Base-by-base conservation (phyloP, 2,797 vertebrate genomes). In the Scolopax rusticola region DNA sequence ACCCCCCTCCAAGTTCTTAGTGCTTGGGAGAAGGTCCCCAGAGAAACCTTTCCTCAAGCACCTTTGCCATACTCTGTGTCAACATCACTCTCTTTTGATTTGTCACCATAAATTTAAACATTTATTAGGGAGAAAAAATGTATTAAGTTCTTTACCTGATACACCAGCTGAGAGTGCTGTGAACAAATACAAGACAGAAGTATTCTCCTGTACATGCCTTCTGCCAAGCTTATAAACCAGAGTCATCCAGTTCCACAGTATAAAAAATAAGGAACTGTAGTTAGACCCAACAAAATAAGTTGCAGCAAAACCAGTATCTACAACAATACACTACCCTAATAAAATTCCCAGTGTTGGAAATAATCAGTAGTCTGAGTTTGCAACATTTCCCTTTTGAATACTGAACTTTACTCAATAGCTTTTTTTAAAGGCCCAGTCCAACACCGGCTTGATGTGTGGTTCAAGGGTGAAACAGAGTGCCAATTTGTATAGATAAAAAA, bases 1-100 rank as follows among this genome's bases (percentile, higher is more conserved):
- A 78, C 0, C 1, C 5, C 8, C 18, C 8, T 30, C 11, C 1
- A 5, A 73, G 33, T 70, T 76, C 40, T 84, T 73, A 3, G 3
- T 43, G 33, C 54, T 0, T 76, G 43, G 15, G 23, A 93, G 28
- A 7, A 93, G 9, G 38, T 61, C 67, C 23, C 63, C 50, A 84
- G 47, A 83, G 47, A 14, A 84, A 76, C 89, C 63, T 40, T 69
- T 65, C 36, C 43, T 75, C 16, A 71, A 75, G 54, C 9, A 63
- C 63, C 43, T 85, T 74, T 48, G 60, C 1, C 12, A 75, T 30
- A 67, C 8, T 65, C 45, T 73, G 45, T 38, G 68, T 57, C 41
- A 91, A 75, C 15, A 47, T 68, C 19, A 64, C 59, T 70, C 48
- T 70, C 24, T 89, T 81, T 57, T 8, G 15, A 71, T 41, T 82